These are phyloP conservation scores for Lysandra bellargus DNA, from an alignment of 2,888 invertebrate species.

Conservation along the genomic window DNA sequence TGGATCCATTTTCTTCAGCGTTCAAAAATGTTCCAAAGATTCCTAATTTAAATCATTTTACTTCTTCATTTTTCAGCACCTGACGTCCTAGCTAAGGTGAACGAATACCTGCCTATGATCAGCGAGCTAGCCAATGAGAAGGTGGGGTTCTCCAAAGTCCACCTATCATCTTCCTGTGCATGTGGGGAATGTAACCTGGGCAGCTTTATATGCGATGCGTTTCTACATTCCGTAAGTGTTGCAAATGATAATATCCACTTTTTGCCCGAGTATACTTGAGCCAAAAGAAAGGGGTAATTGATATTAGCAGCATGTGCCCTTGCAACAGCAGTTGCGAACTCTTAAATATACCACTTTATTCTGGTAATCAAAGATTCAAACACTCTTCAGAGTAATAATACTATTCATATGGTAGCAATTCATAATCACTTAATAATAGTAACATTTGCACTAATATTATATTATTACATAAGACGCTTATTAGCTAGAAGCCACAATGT, in stretches of 20 bases:
- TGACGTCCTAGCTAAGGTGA: conserved; percentile 79
- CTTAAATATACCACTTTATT: too few relatives aligned
- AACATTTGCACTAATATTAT: not conserved
- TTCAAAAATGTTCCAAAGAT: too few relatives aligned
- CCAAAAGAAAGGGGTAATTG: too few relatives aligned
- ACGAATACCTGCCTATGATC: conserved; percentile 81
- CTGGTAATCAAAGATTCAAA: too few relatives aligned
- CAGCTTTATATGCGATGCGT: conserved; percentile 86
- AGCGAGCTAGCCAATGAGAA: conserved; percentile 75
- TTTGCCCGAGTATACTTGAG: not conserved
- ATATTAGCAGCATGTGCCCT: too few relatives aligned
- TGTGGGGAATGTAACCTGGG: conserved; percentile 87
- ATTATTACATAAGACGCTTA: not conserved
- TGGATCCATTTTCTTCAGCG: too few relatives aligned
- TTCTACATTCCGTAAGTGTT: conserved; percentile 81
- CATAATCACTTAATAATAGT: too few relatives aligned
- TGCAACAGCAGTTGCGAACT: too few relatives aligned
- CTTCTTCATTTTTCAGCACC: conserved; percentile 39
- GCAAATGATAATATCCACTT: too few relatives aligned
- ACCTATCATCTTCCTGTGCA: conserved; percentile 79
- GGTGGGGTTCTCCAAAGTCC: conserved; percentile 82
- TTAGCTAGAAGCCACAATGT: not conserved
- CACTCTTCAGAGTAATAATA: too few relatives aligned
- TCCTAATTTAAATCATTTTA: not conserved
- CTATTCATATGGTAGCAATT: too few relatives aligned